A percentile compares a stretch with the other conserved stretches of the same genome.
phyloP scores from a whole-genome alignment of 2,113 vertebrate species.

The Zeus faber region DNA sequence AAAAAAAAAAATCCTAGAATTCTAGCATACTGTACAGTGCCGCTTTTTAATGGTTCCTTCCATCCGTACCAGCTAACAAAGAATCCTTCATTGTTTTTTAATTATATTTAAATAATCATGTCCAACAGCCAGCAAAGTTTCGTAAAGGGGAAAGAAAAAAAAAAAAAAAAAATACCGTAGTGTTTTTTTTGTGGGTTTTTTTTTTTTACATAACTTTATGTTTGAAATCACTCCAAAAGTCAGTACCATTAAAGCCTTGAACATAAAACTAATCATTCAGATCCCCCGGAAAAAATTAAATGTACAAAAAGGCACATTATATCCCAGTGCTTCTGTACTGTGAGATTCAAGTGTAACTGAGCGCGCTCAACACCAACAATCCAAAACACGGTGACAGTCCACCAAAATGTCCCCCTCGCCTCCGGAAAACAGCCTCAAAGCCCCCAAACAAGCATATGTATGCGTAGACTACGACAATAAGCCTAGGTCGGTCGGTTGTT shows the following conservation, averaged over 20 bases:
- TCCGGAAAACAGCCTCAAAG: conserved; percentile 86
- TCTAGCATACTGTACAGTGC: conserved; percentile 91
- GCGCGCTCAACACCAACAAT: conserved; percentile 86
- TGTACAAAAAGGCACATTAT: conserved; percentile 99
- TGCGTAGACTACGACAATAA: conserved; percentile 97
- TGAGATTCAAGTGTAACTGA: conserved; percentile 99
- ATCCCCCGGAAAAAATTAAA: conserved; percentile 83
- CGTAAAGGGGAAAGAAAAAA: too few species aligned
- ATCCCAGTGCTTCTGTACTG: conserved; percentile 99
- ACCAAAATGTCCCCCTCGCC: conserved; percentile 81
- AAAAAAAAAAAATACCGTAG: too few species aligned
- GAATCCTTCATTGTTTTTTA: conserved; percentile 81
- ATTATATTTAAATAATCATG: conserved; percentile 73
- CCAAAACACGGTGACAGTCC: conserved; percentile 89
- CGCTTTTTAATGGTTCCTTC: conserved; percentile 79
- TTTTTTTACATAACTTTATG: too few species aligned
- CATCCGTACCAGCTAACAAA: conserved; percentile 74
- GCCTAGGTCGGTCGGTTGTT: conserved; percentile 86
- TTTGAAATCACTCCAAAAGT: conserved; percentile 91
- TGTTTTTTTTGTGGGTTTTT: too few species aligned
- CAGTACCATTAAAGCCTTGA: conserved; percentile 99
- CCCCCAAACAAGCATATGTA: conserved; percentile 93
- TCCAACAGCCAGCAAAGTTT: conserved; percentile 88
- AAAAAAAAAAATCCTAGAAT: conserved; percentile 84
- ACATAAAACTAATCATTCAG: conserved; percentile 98